phyloP scores from a whole-genome alignment of 2,113 vertebrate genomes.

The Pomatorhinus ruficollis region DNA sequence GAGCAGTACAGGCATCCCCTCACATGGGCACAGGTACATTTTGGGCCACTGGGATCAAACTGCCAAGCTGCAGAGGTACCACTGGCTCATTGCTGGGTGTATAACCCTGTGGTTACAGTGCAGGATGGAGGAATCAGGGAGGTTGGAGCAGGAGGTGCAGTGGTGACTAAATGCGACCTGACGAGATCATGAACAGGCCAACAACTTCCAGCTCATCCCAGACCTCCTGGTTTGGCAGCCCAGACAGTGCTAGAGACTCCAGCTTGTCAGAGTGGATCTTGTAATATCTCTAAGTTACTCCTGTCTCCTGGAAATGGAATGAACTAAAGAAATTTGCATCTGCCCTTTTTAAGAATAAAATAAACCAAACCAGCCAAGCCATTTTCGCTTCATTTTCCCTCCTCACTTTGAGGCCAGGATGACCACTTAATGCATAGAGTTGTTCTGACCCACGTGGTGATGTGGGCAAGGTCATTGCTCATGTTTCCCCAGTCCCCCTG shows the following conservation, averaged over 20 bases:
- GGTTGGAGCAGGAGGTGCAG: not conserved
- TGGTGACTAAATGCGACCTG: not conserved
- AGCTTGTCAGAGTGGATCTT: not conserved
- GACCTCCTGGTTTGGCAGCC: not conserved
- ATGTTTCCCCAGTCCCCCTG: not conserved
- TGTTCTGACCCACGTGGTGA: not conserved
- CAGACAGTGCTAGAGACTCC: not conserved
- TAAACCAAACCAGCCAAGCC: not conserved
- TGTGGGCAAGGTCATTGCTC: not conserved
- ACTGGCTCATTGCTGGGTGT: not conserved
- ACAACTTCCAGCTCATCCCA: not conserved
- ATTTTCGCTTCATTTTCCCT: not conserved
- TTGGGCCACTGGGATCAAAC: not conserved
- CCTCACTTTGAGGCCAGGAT: not conserved
- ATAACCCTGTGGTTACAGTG: not conserved
- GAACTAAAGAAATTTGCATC: not conserved
- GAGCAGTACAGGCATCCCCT: not conserved
- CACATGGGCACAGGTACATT: accelerated
- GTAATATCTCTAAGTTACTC: not conserved
- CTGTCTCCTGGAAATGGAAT: not conserved
- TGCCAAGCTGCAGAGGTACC: not conserved
- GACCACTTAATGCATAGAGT: not conserved
- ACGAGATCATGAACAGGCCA: not conserved
- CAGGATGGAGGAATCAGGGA: not conserved
- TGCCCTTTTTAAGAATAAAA: not conserved